A percentile compares a stretch with the other conserved stretches of the same genome.
Conservation (phyloP, 2,113 vertebrate species). For the Hippocampus comes region DNA sequence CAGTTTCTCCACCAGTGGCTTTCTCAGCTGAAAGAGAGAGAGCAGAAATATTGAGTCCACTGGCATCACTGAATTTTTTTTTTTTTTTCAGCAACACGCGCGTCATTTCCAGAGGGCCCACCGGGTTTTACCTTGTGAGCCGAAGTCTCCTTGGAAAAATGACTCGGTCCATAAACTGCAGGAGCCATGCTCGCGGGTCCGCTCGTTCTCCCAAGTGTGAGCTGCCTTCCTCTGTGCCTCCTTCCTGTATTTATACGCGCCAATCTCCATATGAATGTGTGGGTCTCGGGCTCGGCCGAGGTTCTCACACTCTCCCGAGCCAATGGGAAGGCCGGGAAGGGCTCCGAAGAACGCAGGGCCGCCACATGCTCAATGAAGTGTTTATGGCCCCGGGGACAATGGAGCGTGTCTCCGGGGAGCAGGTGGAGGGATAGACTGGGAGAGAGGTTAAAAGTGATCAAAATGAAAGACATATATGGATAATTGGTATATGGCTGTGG, state of each 20-base stretch:
- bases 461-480: too few relatives aligned
- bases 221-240: constrained; percentile 47
- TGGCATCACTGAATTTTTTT: not conserved
- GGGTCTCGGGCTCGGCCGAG: constrained; percentile 66
- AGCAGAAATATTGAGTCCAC: constrained; percentile 15
- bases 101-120: not conserved
- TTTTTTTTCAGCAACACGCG: not conserved
- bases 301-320: constrained; percentile 70
- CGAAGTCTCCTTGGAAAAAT: constrained; percentile 57
- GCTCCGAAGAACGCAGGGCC: constrained; percentile 65
- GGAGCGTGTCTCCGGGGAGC: constrained; percentile 70
- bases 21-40: constrained; percentile 61
- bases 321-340: constrained; percentile 70
- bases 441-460: too few relatives aligned
- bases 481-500: not conserved
- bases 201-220: constrained; percentile 47
- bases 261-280: constrained; percentile 74
- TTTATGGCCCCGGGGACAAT: constrained; percentile 69
- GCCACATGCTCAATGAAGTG: constrained; percentile 76
- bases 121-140: constrained; percentile 69
- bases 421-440: constrained; percentile 70
- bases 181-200: constrained; percentile 67
- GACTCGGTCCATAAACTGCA: constrained; percentile 55
- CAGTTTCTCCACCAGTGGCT: constrained; percentile 75
- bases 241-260: constrained; percentile 66